Evolutionary conservation across 1,140 invertebrate species (phyloP), one percentile per base, ranked within the genome.

Genomic region (Yoshiicerus persimilis): DNA sequence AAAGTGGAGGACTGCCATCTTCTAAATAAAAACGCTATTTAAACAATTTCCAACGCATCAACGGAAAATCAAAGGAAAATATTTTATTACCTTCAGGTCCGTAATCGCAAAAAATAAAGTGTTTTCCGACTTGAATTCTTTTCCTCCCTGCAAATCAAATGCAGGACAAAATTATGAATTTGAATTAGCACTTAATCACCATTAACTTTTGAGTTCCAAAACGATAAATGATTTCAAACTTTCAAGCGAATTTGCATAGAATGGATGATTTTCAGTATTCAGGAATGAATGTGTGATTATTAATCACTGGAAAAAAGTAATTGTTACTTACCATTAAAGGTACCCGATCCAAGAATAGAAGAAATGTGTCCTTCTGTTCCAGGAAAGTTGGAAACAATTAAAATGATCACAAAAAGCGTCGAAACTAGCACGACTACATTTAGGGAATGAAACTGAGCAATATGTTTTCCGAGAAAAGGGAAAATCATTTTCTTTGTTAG

Each of bases 1-100:
- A 70, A 5, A 84, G 25, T 34, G 88, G 88, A 9, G 88, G 87
- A 16, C 25, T 87, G 2, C 34, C 41, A 38, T 88, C 88, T 36
- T 87, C 87, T 89, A 36, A 41, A 64, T 38, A 62, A 25, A 85
- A 56, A 85, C n/a, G 38, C 27, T 56, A 30, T 8, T 62, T 36
- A 8, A 80, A 38, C n/a, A 77, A 75, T 32, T 25, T 20, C 25
- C 6, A 39, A 39, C 23, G 1, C 4, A 16, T 23, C 6, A 20
- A 2, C 2, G 4, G 16, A 62, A n/a, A 70, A 3, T 32, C 9
- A n/a, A 77, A 36, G 20, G 25, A 10, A 39, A 39, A 39, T 10
- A 20, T 39, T 2, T 27, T 4, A 20, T 25, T 86, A 66, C 66
- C 38, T n/a, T 86, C 56, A 6, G 85, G 23, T 32, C n/a, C 30